Evolutionary conservation across 2,797 vertebrate genomes (phyloP), one percentile per base, ranked within the genome.

Genomic region (Novumbra hubbsi): DNA sequence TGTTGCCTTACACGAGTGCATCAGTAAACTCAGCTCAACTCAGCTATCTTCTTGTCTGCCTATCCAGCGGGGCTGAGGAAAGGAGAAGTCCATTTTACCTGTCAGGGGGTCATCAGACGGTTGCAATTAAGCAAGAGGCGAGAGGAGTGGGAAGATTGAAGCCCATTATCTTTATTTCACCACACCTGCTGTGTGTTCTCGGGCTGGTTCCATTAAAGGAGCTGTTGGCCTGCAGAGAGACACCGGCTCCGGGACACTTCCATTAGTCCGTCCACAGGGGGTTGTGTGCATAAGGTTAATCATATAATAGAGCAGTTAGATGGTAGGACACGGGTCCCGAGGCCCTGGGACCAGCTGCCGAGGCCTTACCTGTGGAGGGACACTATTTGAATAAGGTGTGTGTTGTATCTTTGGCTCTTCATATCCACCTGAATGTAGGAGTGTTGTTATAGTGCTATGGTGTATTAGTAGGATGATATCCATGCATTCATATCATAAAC

Each of bases 151-250:
- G 85, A 84, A 89, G 38, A 27, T 64, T 24, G 52, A 86, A 85
- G 87, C 70, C 78, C 77, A 78, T 88, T 87, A 86, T 88, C 80
- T 86, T 88, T 84, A 84, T 85, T 84, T 87, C 82, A 75, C 63
- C 64, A 27, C 70, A 69, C 70, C 73, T 69, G 70, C 70, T 75
- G 70, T 28, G 19, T 41, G 49, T 15, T 64, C 48, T 48, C 72
- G 19, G 24, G 21, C 55, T 5, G 38, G 82, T 48, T 78, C 70
- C 66, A 77, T 86, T 83, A 65, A 68, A 78, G 78, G 79, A 80
- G 74, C 73, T 73, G 72, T 65, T 79, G 74, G 78, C 77, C 52
- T 0, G 48, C 75, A 78, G 72, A 78, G 74, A 76, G 17, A 74
- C 77, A 41, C 41, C 3, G 9, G 76, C 78, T 34, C 21, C 71